Base-by-base conservation (phyloP, 2,888 invertebrate species). In the Lamproptera curius region DNA sequence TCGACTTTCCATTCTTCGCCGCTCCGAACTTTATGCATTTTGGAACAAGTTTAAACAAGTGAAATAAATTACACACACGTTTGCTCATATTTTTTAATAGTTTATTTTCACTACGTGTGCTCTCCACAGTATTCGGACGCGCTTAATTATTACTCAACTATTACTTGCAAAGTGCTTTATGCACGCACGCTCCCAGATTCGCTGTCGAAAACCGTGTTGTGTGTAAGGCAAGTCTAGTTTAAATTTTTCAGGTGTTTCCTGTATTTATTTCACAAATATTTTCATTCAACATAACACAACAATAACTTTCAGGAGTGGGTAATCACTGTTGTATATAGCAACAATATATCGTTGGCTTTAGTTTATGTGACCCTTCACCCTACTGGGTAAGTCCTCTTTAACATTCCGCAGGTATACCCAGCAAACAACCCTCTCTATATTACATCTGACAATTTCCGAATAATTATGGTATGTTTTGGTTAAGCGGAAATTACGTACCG, bases 391-490 rank as follows among this genome's bases (percentile, higher is more conserved):
- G 50, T 56, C 53, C 57, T 57, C 35, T 58, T 68, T 64, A 63
- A 57, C 52, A 70, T 69, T 71, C 65, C 53, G 57, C 62, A 61
- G 65, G 62, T 67, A 62, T 67, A 65, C 63, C 57, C 58, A 66
- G 71, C 60, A 57, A 63, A 63, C 63, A 69, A 68, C 63, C 64
- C 65, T 64, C 64, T 68, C 59, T 55, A 59, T 66, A 62, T 70
- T 65, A 70, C 67, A 65, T 76, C 74, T 73, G 69, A 71, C 73
- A 73, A 73, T 76, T 76, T 78, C 73, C 73, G 73, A 73, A 79
- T 79, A 79, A 79, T 78, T 75, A 77, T 71, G 71, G 73, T 73
- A 76, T 74, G 70, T 78, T 80, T 77, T 73, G 70, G 63, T 68
- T 65, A 70, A 71, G 59, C 73, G 83, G 82, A 83, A 80, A 82